These are phyloP conservation scores for Alloscopus bannaensis DNA, from an alignment of 2,888 invertebrate species.

Conservation along the genomic window DNA sequence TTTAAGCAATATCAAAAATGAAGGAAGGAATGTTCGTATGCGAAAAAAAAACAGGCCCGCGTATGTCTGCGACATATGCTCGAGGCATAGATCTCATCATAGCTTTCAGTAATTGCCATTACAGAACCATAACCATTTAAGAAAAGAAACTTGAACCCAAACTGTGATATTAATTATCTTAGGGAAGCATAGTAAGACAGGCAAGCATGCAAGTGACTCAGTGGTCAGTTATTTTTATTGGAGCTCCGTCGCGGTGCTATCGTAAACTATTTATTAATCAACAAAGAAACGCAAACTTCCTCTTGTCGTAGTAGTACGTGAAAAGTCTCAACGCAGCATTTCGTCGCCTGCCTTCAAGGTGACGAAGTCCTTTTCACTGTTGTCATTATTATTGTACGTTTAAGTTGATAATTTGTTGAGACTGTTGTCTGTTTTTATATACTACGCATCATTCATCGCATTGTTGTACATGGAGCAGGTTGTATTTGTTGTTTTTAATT, in stretches of 20 bases:
- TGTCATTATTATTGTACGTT: no score
- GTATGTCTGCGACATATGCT: background rate
- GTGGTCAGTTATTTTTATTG: constrained; percentile 65
- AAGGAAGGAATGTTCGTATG: constrained; percentile 22
- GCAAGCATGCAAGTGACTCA: constrained; percentile 38
- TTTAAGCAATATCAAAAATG: constrained; percentile 27
- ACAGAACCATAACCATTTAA: no score
- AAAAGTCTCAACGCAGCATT: constrained; percentile 48
- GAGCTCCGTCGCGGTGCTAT: constrained; percentile 68
- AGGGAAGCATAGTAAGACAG: constrained; percentile 42
- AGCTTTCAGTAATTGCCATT: constrained; percentile 50
- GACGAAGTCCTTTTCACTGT: constrained; percentile 12
- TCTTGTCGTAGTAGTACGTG: constrained; percentile 61
- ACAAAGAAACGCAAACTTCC: constrained; percentile 50
- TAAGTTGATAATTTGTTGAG: constrained; percentile 48
- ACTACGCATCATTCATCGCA: constrained; percentile 33
- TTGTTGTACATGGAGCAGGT: constrained; percentile 54
- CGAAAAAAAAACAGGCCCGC: constrained; percentile 16
- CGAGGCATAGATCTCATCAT: constrained; percentile 59
- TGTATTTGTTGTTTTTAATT: constrained; percentile 39
- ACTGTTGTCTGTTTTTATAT: constrained; percentile 55
- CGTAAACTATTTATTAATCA: constrained; percentile 53
- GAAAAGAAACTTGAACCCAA: constrained; percentile 57
- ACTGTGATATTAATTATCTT: constrained; percentile 60
- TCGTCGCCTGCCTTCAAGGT: constrained; percentile 9